Evolutionary conservation across 2,113 vertebrate genomes (phyloP).

Genomic region (Mixornis gularis): DNA sequence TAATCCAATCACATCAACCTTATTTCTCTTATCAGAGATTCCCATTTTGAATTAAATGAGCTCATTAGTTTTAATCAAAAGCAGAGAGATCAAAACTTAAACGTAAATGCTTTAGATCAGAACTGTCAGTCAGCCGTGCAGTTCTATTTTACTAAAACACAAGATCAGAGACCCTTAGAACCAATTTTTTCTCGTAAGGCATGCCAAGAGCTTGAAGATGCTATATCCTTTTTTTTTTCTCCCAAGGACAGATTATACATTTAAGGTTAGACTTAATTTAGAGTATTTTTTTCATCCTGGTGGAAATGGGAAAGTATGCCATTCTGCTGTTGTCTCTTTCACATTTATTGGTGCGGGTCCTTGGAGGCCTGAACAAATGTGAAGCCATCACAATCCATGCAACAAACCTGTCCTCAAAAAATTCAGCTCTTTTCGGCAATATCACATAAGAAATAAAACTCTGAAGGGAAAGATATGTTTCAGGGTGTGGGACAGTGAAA

Average conservation of each 20-base stretch:
- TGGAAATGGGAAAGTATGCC: conserved; percentile 72
- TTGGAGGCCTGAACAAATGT: conserved; percentile 65
- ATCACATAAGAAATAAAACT: conserved; percentile 57
- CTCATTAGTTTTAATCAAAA: conserved; percentile 98
- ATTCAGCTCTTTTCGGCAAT: conserved; percentile 57
- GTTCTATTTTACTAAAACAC: conserved; percentile 90
- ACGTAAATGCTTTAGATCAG: conserved; percentile 95
- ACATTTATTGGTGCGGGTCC: conserved; percentile 69
- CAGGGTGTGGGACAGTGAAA: neutral
- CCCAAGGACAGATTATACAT: conserved; percentile 83
- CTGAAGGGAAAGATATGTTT: conserved; percentile 32
- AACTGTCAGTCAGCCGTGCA: conserved; percentile 91
- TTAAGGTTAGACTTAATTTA: conserved; percentile 84
- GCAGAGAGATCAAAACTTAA: conserved; percentile 95
- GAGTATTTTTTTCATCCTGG: conserved; percentile 57
- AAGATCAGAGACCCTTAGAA: conserved; percentile 92
- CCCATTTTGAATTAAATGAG: conserved; percentile 97
- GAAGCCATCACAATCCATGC: conserved; percentile 59
- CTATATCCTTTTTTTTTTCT: conserved; percentile 54
- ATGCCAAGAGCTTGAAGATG: conserved; percentile 79
- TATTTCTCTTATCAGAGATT: conserved; percentile 96
- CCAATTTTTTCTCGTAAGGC: conserved; percentile 83
- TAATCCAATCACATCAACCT: conserved; percentile 97
- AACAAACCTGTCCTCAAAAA: conserved; percentile 55
- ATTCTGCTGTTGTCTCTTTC: conserved; percentile 63